phyloP scores from a whole-genome alignment of 1,140 invertebrate species.

The Papilio helenus region DNA sequence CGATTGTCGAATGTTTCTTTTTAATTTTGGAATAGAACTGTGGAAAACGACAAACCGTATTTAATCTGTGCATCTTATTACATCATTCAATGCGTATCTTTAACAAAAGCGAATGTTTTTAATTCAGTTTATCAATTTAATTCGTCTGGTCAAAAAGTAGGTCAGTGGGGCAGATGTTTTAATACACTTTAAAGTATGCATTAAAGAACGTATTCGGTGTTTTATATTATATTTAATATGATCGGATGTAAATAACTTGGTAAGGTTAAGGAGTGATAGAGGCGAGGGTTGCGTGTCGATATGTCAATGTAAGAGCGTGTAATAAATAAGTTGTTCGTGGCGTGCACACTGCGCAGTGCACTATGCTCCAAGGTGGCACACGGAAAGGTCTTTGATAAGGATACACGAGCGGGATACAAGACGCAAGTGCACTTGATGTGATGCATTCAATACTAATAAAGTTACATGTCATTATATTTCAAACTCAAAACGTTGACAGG shows the following conservation, averaged over 20 bases:
- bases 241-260: not conserved
- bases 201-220: not conserved
- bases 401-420: slow-evolving; percentile 30
- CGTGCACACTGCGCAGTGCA: not conserved
- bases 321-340: slow-evolving; percentile 24
- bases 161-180: slow-evolving; percentile 35
- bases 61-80: not conserved
- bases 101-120: not conserved
- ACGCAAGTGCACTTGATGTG: slow-evolving; percentile 6
- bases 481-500: not conserved
- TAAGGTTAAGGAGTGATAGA: slow-evolving; percentile 5
- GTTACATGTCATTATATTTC: not conserved
- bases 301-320: slow-evolving; percentile 34
- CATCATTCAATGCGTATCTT: not conserved
- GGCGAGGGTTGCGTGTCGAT: slow-evolving; percentile 1
- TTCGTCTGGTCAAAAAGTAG: slow-evolving; percentile 29
- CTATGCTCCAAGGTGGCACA: slow-evolving; percentile 26
- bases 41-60: not conserved
- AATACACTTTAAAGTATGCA: slow-evolving; percentile 6
- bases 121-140: slow-evolving; percentile 33
- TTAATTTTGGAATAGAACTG: not conserved
- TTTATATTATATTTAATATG: not conserved
- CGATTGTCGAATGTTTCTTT: slow-evolving; percentile 22
- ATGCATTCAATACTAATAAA: slow-evolving; percentile 11
- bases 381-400: slow-evolving; percentile 39